Evolutionary conservation across 2,797 vertebrate species (phyloP).

Genomic region (Crenichthys baileyi): DNA sequence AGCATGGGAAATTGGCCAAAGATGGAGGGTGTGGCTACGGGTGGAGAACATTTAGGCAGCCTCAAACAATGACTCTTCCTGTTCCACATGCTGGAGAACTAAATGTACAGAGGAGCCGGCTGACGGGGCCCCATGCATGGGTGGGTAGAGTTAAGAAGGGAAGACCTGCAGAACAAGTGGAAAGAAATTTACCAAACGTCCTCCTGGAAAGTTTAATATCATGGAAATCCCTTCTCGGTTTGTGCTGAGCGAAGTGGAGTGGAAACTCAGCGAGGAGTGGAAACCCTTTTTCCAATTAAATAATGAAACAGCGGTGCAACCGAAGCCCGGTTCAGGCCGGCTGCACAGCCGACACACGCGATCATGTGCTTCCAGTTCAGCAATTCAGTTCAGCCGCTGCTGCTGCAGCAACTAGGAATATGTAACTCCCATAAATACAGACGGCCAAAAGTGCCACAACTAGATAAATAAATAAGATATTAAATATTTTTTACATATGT

Average conservation of each 20-base stretch:
- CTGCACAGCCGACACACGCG: constrained; percentile 63
- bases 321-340: constrained; percentile 81
- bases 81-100: constrained; percentile 42
- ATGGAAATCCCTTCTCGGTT: constrained; percentile 23
- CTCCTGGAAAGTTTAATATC: constrained; percentile 11
- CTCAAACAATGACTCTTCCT: constrained; percentile 70
- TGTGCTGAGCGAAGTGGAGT: constrained; percentile 29
- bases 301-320: constrained; percentile 86
- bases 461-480: neutral
- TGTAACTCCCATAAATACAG: neutral
- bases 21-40: constrained; percentile 48
- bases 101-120: constrained; percentile 4
- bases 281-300: constrained; percentile 86
- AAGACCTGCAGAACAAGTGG: neutral
- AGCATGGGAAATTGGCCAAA: constrained; percentile 50
- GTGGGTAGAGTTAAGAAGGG: neutral
- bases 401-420: neutral
- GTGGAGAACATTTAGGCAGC: constrained; percentile 37
- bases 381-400: neutral
- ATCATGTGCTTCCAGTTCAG: constrained; percentile 24
- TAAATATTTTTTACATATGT: neutral
- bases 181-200: constrained; percentile 6
- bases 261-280: constrained; percentile 73
- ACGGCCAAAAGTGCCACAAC: neutral
- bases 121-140: neutral